Base-by-base conservation (phyloP, 2,888 invertebrate species). In the Diloba caeruleocephala region DNA sequence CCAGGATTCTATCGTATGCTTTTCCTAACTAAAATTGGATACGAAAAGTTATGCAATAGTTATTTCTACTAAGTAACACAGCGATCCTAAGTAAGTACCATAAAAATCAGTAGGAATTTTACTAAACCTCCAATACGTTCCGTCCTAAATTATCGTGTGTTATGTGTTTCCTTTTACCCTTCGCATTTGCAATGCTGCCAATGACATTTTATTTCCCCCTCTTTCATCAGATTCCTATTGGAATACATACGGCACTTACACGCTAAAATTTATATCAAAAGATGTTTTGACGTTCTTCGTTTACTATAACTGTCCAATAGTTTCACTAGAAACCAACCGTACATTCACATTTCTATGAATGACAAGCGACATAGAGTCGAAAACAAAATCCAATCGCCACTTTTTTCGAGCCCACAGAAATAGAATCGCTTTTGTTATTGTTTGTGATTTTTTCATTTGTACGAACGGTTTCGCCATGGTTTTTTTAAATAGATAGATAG, bases 321-420 rank as follows among this genome's bases (percentile, higher is more conserved):
- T 43, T 37, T 19, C 14, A 45, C 14, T 21, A 26, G 41, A 32
- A 26, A 33, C 26, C 19, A 39, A 7, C 10, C 25, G 9, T 48
- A 14, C 14, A 14, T 37, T 32, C 21, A 23, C 36, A 45, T 54
- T 68, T 56, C 37, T 43, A 50, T 53, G 46, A 65, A 42, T 57
- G 70, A 69, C 52, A 65, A 41, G 38, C 51, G 52, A 59, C 58
- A 37, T 57, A 65, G 49, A 61, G 52, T 65, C 56, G 52, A 71
- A 61, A 65, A 49, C 58, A 48, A 56, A 59, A 65, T 65, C 55
- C 73, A 65, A 62, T 73, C 46, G 56, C 15, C 54, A 60, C 25
- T 65, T 65, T 69, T 68, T 46, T 37, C 49, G 51, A 51, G 13
- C 58, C 51, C 37, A 12, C 50, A 49, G 48, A 65, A 67, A 59